Percentiles rank a stretch among this genome's conserved stretches.
These are phyloP conservation scores for Agrotis ipsilon DNA, from an alignment of 2,888 invertebrate genomes.

Conservation along the genomic window DNA sequence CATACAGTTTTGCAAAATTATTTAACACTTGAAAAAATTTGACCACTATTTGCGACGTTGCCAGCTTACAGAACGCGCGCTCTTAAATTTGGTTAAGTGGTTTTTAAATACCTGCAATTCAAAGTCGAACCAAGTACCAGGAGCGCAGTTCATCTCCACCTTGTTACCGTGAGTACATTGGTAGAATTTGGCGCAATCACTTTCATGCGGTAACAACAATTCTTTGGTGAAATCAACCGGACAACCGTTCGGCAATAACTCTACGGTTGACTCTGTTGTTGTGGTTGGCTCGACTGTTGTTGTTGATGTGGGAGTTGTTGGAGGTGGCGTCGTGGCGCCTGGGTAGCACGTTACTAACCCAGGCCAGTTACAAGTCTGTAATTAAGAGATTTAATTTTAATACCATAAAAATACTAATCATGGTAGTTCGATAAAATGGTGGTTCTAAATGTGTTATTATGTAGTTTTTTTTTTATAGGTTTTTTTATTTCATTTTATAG, in stretches of 20 bases:
- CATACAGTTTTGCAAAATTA: too few relatives aligned
- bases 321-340: slow-evolving; percentile 18
- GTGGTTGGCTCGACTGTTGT: slow-evolving; percentile 30
- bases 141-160: slow-evolving; percentile 68
- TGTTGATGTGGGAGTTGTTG: slow-evolving; percentile 14
- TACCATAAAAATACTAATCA: too few relatives aligned
- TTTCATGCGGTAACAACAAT: slow-evolving; percentile 73
- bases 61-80: too few relatives aligned
- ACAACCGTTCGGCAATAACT: slow-evolving; percentile 70
- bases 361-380: slow-evolving; percentile 64
- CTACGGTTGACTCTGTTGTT: slow-evolving; percentile 6
- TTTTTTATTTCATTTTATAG: neutral
- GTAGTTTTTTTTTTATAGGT: too few relatives aligned
- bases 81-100: too few relatives aligned
- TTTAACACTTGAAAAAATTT: too few relatives aligned
- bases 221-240: slow-evolving; percentile 67
- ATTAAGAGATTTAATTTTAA: neutral
- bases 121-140: slow-evolving; percentile 73
- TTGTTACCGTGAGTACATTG: slow-evolving; percentile 74
- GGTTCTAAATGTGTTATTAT: too few relatives aligned
- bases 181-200: slow-evolving; percentile 76
- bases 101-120: slow-evolving; percentile 69
- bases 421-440: too few relatives aligned
- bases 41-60: too few relatives aligned
- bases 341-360: slow-evolving; percentile 34